Base-by-base conservation (phyloP, 2,113 vertebrate genomes). In the Daubentonia madagascariensis region DNA sequence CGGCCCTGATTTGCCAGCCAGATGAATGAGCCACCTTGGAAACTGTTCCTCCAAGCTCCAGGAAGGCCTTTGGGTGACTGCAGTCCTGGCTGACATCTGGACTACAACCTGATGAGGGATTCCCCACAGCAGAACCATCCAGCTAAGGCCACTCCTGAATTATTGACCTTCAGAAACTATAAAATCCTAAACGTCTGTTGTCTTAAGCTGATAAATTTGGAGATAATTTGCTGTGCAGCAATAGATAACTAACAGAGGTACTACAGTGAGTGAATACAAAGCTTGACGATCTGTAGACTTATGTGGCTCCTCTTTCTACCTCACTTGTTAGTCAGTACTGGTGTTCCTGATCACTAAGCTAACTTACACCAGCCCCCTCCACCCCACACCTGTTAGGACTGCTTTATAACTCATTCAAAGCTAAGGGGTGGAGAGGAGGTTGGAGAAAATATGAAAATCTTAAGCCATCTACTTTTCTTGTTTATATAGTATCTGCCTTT, bases 381-480 rank as follows among this genome's bases (percentile, higher is more conserved):
- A 40, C 23, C 57, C 8, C 1, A 30, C 25, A 28, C 23, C 40
- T 76, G 8, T 78, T 70, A 18, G 43, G 37, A 73, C n/a, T 85
- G 10, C n/a, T 28, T 86, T 89, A 37, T 52, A 76, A 93, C 16
- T 85, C 52, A 76, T 65, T 96, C 28, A 57, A 57, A 45, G 32
- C 45, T 65, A 63, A 92, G 40, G 43, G 4, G 1, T 40, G 8
- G 25, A 52, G 37, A 48, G 22, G 78, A 30, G n/a, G 2, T 68
- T 57, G 23, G 40, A 85, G 54, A 96, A 43, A 59, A 43, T 70
- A 76, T 87, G 85, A 88, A 97, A 81, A 83, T 94, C 40, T 91
- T 75, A 8, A 79, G 43, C n/a, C 16, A 72, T 25, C 8, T 80
- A 5, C 30, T 37, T 88, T 79, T 83, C 78, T 32, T 87, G 2